Base-by-base conservation (phyloP, 2,113 vertebrate genomes). In the Polyodon spathula region DNA sequence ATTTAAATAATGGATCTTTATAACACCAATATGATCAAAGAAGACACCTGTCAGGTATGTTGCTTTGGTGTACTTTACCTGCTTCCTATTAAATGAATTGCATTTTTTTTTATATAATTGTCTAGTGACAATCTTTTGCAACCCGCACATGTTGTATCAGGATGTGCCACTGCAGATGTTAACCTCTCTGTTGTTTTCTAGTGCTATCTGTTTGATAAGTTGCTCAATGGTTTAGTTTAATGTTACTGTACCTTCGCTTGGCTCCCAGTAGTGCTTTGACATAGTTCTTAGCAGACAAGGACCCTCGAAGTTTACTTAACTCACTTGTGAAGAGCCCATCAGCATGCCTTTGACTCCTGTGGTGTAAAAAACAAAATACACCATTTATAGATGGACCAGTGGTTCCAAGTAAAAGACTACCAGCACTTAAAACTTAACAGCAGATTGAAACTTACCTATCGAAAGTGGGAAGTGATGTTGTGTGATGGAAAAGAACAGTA, bases 401-500 rank as follows among this genome's bases (percentile, higher is more conserved):
- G 11, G 40, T 6, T 16, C 14, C 37, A 40, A 4, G 39, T 5
- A 57, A n/a, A 40, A 8, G 12, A 57, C n/a, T n/a, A n/a, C n/a
- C n/a, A n/a, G n/a, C n/a, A 15, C 6, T 4, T 37, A 56, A 1
- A 42, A 58, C 14, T 37, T 6, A 3, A 8, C 37, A 50, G 11
- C 4, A 50, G 8, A 50, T 8, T 50, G 4, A 41, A 7, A 5
- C 15, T 4, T 78, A 86, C 84, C 81, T 77, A 63, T 62, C 63
- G 40, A 58, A 56, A 59, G 73, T 65, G 61, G 84, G 79, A 67
- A 81, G 70, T 43, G 79, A 66, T 37, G 69, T 58, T 4, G 67
- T 53, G 61, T 69, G n/a, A 58, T 80, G 66, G 63, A 85, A 58
- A 61, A 86, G 48, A 59, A 76, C 67, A 8, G 59, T 57, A 53